Percentiles rank a stretch among this genome's conserved stretches.
These are phyloP conservation scores for Trissonchulus sp. DNA, from an alignment of 2,888 invertebrate genomes.

Conservation along the genomic window DNA sequence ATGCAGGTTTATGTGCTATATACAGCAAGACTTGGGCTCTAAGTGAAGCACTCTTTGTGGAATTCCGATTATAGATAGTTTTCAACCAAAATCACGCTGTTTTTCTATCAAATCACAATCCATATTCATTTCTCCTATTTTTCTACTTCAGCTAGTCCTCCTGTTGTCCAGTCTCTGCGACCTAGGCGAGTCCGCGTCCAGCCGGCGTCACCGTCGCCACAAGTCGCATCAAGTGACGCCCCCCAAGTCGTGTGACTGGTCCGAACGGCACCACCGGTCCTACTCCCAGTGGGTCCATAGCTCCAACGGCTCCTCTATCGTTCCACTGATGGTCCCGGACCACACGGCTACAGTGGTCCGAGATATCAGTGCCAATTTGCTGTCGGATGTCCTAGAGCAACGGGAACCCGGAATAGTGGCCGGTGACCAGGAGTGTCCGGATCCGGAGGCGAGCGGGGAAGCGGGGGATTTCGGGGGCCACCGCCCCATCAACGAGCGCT, in stretches of 20 bases:
- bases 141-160: too few relatives aligned
- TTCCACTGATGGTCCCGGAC: neutral
- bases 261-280: neutral
- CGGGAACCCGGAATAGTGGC: neutral
- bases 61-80: too few relatives aligned
- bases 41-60: too few relatives aligned
- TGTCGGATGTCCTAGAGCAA: neutral
- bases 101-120: too few relatives aligned
- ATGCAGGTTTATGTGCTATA: too few relatives aligned
- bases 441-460: neutral
- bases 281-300: neutral
- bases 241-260: neutral
- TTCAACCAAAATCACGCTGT: too few relatives aligned
- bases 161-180: neutral
- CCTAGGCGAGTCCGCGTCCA: neutral
- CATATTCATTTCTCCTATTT: too few relatives aligned
- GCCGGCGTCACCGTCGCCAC: neutral
- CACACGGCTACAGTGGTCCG: neutral
- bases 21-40: too few relatives aligned
- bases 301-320: neutral
- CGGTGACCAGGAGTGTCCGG: neutral
- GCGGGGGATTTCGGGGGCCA: neutral
- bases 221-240: neutral
- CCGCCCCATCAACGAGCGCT: neutral
- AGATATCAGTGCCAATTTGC: neutral